Evolutionary conservation across 1,140 invertebrate species (phyloP), one percentile per base, ranked within the genome.

Genomic region (Caenorhabditis brenneri): DNA sequence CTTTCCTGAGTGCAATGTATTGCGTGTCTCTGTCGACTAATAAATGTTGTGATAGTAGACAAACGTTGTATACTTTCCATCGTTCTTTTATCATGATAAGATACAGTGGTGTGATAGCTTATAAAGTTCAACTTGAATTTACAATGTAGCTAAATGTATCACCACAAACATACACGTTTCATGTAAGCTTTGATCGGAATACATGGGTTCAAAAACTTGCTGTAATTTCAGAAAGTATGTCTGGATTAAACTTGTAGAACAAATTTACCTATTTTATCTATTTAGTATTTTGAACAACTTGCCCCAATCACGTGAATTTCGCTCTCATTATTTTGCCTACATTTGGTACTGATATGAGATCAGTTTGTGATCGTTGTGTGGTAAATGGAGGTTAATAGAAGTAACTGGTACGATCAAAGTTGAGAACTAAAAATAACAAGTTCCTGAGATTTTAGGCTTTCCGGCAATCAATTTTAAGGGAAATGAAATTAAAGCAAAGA

Each of bases 271-370:
- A n/a, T 12, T 46, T 46, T 9, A 2, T 46, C 42, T 46, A 46
- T 46, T 0, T 16, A 16, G 16, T 51, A 51, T 51, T 51, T 51
- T n/a, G 49, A 22, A 51, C 49, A n/a, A 3, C n/a, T 51, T 22
- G 15, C 27, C 7, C 24, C 5, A 42, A 74, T 74, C 65, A 74
- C 65, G 65, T 74, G 65, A 74, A 74, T 46, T 2, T 65, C 29
- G n/a, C 16, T 65, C 0, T 7, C 16, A 36, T 36, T 5, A 16
- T 42, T 46, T 15, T 22, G 15, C 6, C 53, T 12, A 42, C 36
- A 74, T 31, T 39, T 46, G n/a, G 29, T 36, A 74, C 36, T 74
- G 65, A 74, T 74, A 36, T 19, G 58, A 74, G 65, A 74, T 74
- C 65, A 74, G 19, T 42, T 42, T 74, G 19, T 74, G 65, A 74